Evolutionary conservation across 2,888 invertebrate species (phyloP), one percentile per base, ranked within the genome.

Genomic region (Conus canariensis): DNA sequence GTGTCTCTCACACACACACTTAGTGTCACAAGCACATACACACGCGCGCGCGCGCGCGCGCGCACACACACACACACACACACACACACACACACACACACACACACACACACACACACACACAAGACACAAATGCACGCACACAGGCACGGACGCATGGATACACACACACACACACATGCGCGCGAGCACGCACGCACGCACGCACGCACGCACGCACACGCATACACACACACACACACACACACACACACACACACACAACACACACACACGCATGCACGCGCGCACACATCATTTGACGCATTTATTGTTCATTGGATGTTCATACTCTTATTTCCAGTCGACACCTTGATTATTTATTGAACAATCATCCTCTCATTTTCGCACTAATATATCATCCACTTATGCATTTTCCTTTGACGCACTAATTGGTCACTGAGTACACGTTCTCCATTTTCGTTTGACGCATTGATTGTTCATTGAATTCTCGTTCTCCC

Each of bases 191-290:
- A 1, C 16, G 5, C 80, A 14, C 80, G 25, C 70, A 7, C 70
- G 19, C 70, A 7, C 70, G 1, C 70, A 7, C 70, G 19, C 70
- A 70, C 70, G 19, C 70, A 70, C 70, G 19, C 70, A 70, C 70
- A 7, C 70, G 7, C 70, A 7, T 9, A 70, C 70, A 70, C 70
- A 70, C 70, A 70, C 85, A 85, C 85, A n/a, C 85, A 59, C 85
- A 85, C 85, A n/a, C 85, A 85, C 59, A 58, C 58, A 85, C 85
- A 85, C 85, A 85, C 85, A 85, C 85, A 59, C 85, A 85, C 85
- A 60, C 25, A 60, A 6, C 77, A 77, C 25, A 25, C 77, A 77
- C 25, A 25, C 77, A 77, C 4, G 25, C 77, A 25, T 4, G 25
- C 77, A 77, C 25, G 19, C 70, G 8, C 70, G 19, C 70, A 70